Conservation (phyloP, 35 echinoderm and acorn worm species). For the Ophioderma brevispina region DNA sequence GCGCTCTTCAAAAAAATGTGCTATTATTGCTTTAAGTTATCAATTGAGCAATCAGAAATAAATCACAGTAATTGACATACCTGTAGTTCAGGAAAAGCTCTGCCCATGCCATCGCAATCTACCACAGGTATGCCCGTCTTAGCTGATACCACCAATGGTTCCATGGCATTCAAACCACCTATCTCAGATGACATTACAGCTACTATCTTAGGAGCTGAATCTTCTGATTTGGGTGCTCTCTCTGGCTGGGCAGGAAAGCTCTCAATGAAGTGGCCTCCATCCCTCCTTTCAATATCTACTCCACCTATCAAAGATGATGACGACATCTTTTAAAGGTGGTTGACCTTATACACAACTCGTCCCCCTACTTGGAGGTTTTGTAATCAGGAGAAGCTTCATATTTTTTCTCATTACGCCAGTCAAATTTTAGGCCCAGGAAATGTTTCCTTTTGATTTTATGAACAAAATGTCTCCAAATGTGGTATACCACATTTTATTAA, state of each 20-base stretch:
- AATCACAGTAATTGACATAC: not conserved
- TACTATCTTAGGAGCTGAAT: conserved; percentile 11
- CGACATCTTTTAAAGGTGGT: too few relatives aligned
- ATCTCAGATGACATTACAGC: conserved; percentile 83
- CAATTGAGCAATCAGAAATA: too few relatives aligned
- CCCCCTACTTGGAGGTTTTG: too few relatives aligned
- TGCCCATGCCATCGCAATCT: conserved; percentile 94
- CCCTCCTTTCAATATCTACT: not conserved
- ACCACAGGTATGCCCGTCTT: conserved; percentile 63
- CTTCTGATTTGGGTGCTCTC: not conserved
- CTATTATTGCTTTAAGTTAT: too few relatives aligned
- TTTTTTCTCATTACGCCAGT: too few relatives aligned
- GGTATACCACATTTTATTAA: too few relatives aligned
- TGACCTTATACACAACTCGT: too few relatives aligned
- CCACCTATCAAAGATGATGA: not conserved
- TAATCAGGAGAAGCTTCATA: too few relatives aligned
- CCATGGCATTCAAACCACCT: conserved; percentile 84
- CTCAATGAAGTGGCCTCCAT: not conserved
- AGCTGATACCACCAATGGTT: conserved; percentile 67
- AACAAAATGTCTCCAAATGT: too few relatives aligned
- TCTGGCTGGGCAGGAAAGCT: not conserved
- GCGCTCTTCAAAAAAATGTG: too few relatives aligned
- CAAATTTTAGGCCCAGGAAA: too few relatives aligned
- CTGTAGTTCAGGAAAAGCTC: conserved; percentile 95
- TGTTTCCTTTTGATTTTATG: too few relatives aligned